Evolutionary conservation across 1,140 invertebrate genomes (phyloP).

Genomic region (Heliconius eleuchia): DNA sequence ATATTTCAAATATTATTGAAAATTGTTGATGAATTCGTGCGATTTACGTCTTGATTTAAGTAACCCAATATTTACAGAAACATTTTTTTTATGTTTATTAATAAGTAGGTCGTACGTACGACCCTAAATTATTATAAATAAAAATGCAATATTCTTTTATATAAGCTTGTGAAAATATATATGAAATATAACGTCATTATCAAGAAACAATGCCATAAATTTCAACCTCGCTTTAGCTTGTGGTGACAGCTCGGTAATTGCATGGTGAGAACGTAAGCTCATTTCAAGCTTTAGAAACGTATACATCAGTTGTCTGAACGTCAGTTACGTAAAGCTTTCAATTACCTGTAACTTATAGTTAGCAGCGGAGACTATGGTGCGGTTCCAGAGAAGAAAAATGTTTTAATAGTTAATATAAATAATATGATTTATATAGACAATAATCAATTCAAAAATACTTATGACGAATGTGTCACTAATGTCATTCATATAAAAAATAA

Average conservation of each 20-base stretch:
- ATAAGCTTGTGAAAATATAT: not conserved
- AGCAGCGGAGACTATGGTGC: not conserved
- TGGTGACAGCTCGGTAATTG: conserved; percentile 30
- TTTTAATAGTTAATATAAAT: not conserved
- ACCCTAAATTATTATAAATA: too few species aligned
- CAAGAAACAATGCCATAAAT: conserved; percentile 22
- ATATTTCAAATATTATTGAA: too few species aligned
- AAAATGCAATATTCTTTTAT: not conserved
- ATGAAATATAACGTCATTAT: conserved; percentile 6
- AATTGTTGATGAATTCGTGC: too few species aligned
- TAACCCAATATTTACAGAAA: too few species aligned
- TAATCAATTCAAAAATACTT: not conserved
- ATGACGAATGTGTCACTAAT: not conserved
- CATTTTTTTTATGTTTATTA: too few species aligned
- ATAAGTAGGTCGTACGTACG: too few species aligned
- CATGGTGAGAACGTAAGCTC: conserved; percentile 23
- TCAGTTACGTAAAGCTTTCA: conserved; percentile 6
- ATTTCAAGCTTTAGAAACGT: conserved; percentile 24
- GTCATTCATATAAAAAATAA: not conserved
- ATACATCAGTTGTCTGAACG: conserved; percentile 10
- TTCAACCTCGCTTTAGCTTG: conserved; percentile 7
- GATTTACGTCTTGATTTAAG: too few species aligned
- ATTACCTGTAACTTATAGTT: conserved; percentile 7
- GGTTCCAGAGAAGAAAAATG: not conserved
- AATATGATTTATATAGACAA: not conserved